Percentiles rank a stretch among this genome's conserved stretches.
Conservation (phyloP, 2,888 invertebrate species). For the Diachrysia chrysitis region DNA sequence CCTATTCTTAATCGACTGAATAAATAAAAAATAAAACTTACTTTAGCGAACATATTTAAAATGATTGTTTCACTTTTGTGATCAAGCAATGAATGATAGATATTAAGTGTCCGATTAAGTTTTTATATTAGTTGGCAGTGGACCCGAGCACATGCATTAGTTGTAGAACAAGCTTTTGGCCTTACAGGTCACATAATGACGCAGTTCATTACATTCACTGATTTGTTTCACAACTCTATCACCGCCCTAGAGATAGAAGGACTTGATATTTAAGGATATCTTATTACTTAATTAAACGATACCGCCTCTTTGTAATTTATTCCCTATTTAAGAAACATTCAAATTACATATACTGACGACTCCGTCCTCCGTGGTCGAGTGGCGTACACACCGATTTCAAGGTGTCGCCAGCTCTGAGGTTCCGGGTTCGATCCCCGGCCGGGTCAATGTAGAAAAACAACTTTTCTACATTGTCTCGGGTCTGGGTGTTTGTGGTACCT, state of each 20-base stretch:
- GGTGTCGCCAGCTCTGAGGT: too few relatives aligned
- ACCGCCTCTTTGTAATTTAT: background rate
- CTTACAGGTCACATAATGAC: conserved; percentile 36
- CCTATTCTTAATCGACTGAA: background rate
- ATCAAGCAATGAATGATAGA: conserved; percentile 22
- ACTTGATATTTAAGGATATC: background rate
- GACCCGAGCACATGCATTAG: conserved; percentile 14
- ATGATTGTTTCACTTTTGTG: conserved; percentile 13
- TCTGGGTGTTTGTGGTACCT: too few relatives aligned
- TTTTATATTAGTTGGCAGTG: conserved; percentile 39
- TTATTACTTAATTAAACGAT: background rate
- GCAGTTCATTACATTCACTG: conserved; percentile 33
- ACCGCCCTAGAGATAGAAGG: background rate
- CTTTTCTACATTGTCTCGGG: too few relatives aligned
- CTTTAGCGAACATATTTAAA: conserved; percentile 39
- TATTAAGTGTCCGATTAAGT: conserved; percentile 24
- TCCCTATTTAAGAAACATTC: background rate
- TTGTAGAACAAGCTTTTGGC: conserved; percentile 39
- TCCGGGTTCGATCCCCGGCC: too few relatives aligned
- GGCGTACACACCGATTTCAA: too few relatives aligned
- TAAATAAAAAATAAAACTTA: background rate
- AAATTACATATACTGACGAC: too few relatives aligned
- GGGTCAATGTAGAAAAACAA: too few relatives aligned
- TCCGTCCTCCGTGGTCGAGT: too few relatives aligned
- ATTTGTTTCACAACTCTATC: conserved; percentile 19